phyloP scores from a whole-genome alignment of 2,113 vertebrate genomes.

The Lophochroa leadbeateri region DNA sequence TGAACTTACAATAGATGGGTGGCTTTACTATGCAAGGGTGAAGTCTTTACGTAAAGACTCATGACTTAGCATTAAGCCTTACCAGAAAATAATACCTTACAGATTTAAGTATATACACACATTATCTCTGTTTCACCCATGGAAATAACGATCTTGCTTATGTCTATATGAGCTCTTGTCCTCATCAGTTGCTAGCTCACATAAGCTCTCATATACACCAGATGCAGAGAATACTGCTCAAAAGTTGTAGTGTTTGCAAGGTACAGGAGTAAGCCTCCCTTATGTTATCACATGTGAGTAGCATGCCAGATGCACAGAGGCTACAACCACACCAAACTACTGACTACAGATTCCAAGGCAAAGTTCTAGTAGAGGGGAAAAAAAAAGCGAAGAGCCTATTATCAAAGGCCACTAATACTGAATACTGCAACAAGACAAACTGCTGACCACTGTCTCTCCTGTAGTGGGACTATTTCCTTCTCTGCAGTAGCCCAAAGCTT shows the following conservation, averaged over 20 bases:
- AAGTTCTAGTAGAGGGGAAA: neutral
- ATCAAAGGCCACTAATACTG: neutral
- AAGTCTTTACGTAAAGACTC: neutral
- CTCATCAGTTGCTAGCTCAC: neutral
- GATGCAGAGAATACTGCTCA: neutral
- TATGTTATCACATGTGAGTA: neutral
- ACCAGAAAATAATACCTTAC: neutral
- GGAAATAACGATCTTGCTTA: neutral
- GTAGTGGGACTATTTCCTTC: neutral
- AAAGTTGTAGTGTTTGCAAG: neutral
- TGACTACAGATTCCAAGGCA: neutral
- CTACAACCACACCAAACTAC: neutral
- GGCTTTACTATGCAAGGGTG: neutral
- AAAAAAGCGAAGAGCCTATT: neutral
- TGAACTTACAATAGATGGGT: neutral
- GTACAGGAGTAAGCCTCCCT: neutral
- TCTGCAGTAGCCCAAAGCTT: neutral
- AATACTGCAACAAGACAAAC: neutral
- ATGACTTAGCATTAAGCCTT: neutral
- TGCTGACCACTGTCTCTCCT: neutral
- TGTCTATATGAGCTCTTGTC: neutral
- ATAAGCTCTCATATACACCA: neutral
- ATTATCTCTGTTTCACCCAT: neutral
- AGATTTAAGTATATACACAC: neutral
- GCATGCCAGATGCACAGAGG: neutral